Conservation (phyloP, 2,888 invertebrate genomes). For the Stenichneumon culpator region DNA sequence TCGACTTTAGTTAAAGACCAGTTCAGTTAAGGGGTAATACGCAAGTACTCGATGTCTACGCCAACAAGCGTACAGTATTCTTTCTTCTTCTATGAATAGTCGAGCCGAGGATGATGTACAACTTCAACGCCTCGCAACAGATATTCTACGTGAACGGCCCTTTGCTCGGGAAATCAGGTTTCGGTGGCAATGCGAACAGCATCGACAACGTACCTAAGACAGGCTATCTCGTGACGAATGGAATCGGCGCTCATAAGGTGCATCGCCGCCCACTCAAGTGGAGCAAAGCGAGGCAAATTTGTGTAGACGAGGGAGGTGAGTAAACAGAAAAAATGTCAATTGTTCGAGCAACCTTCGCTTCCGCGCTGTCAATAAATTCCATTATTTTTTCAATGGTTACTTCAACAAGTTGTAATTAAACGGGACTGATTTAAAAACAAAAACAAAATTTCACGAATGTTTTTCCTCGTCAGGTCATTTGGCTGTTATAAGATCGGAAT, state of each 20-base stretch:
- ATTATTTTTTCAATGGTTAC: background rate
- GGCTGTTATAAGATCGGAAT: too few relatives aligned
- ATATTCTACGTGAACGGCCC: conserved; percentile 40
- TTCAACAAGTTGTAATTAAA: background rate
- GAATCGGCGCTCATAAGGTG: conserved; percentile 64
- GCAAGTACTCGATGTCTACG: too few relatives aligned
- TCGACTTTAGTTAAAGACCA: too few relatives aligned
- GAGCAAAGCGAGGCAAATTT: conserved; percentile 66
- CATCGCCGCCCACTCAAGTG: conserved; percentile 57
- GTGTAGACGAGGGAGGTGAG: conserved; percentile 68
- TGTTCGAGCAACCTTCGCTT: background rate
- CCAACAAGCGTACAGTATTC: background rate
- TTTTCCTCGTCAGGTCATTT: background rate
- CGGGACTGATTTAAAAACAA: background rate
- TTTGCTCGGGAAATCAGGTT: background rate
- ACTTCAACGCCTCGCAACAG: conserved; percentile 42
- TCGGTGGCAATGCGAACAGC: background rate
- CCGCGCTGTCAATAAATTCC: background rate
- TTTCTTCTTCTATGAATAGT: background rate
- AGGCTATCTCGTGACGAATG: conserved; percentile 41
- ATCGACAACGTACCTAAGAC: background rate
- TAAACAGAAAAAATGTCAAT: background rate
- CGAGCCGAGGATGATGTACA: background rate
- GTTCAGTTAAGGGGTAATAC: too few relatives aligned
- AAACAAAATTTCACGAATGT: background rate